These are phyloP conservation scores for Drosophila guanche DNA, from an alignment of 1,140 invertebrate species.

Conservation along the genomic window DNA sequence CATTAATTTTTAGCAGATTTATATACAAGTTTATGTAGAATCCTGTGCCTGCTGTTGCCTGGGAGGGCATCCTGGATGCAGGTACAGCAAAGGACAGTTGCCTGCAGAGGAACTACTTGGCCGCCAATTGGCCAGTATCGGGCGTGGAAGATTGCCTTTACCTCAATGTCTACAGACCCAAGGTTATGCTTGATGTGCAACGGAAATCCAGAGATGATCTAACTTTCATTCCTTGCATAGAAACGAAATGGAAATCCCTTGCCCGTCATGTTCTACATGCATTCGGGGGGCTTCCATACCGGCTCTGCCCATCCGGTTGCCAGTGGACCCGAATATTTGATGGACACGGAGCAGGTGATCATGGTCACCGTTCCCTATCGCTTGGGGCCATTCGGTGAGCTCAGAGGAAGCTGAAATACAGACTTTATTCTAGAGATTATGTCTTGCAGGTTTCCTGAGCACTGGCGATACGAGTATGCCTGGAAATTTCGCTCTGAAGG, in stretches of 20 bases:
- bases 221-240: neutral
- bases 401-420: no score
- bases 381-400: constrained; percentile 84
- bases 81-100: constrained; percentile 45
- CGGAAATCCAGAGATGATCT: neutral
- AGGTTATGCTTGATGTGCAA: constrained; percentile 2
- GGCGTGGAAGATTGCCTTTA: constrained; percentile 86
- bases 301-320: constrained; percentile 72
- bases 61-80: constrained; percentile 52
- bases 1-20: neutral
- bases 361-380: constrained; percentile 86
- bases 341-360: constrained; percentile 84
- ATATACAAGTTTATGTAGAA: constrained; percentile 34
- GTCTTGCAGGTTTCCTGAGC: constrained; percentile 50
- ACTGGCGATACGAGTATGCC: constrained; percentile 76
- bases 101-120: constrained; percentile 60
- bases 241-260: constrained; percentile 6
- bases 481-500: constrained; percentile 84
- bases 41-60: constrained; percentile 51
- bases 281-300: constrained; percentile 85
- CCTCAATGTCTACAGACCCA: constrained; percentile 86
- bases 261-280: constrained; percentile 87
- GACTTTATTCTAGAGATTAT: no score
- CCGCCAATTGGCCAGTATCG: neutral
- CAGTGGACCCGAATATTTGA: constrained; percentile 83